A percentile compares a stretch with the other conserved stretches of the same genome.
phyloP scores from a whole-genome alignment of 2,888 invertebrate genomes.

The Hypsopygia costalis region DNA sequence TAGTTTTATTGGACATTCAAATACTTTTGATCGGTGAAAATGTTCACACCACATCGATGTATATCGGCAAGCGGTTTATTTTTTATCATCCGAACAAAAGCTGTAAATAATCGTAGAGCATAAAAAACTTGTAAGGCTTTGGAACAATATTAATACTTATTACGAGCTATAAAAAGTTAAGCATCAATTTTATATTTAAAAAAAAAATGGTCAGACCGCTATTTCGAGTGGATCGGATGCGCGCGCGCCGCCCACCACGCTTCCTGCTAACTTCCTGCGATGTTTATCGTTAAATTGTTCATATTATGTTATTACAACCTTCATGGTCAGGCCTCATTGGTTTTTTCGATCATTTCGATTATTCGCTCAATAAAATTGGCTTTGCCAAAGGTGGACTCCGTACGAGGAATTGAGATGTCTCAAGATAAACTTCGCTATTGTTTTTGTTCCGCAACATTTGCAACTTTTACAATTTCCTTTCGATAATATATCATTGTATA shows the following conservation, averaged over 20 bases:
- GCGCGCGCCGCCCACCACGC: conserved; percentile 19
- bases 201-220: conserved; percentile 17
- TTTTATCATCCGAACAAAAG: background rate
- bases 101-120: background rate
- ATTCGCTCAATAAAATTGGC: conserved; percentile 25
- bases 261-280: conserved; percentile 22
- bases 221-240: conserved; percentile 17
- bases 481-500: no score
- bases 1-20: background rate
- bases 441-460: background rate
- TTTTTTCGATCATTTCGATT: conserved; percentile 44
- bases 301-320: conserved; percentile 67
- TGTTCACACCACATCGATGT: background rate
- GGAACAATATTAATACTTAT: conserved; percentile 19
- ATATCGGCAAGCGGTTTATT: background rate
- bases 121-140: background rate
- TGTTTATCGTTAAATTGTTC: conserved; percentile 20
- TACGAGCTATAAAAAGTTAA: conserved; percentile 19
- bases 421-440: background rate
- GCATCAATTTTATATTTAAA: conserved; percentile 15
- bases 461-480: background rate
- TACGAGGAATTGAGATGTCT: background rate
- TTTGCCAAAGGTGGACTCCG: conserved; percentile 3
- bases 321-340: conserved; percentile 61
- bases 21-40: background rate